Percentiles rank a stretch among this genome's conserved stretches.
Evolutionary conservation across 2,888 invertebrate species (phyloP).

Genomic region (Pristionchus fissidentatus): DNA sequence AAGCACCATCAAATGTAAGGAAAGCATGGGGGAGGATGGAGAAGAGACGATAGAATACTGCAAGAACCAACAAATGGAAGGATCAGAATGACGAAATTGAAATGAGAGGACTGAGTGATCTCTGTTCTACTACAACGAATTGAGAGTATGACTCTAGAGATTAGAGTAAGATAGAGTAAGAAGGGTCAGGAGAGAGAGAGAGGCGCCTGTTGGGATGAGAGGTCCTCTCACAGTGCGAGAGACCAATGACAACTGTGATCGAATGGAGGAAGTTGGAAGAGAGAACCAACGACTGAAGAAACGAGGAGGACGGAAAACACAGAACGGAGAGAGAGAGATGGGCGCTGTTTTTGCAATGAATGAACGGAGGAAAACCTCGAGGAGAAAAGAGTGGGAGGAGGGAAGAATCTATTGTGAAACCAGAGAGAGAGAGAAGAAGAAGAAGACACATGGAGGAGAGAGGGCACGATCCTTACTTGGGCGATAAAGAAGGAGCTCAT

Average conservation of each 20-base stretch:
- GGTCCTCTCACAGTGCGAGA: neutral
- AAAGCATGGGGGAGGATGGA: neutral
- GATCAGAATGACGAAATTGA: too few relatives aligned
- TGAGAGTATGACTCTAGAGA: neutral
- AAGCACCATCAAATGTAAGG: neutral
- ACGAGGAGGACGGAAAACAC: slow-evolving; percentile 14
- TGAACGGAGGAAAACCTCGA: slow-evolving; percentile 5
- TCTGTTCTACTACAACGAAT: too few relatives aligned
- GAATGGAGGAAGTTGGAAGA: neutral
- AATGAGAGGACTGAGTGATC: too few relatives aligned
- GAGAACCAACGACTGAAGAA: neutral
- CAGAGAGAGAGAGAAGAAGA: neutral
- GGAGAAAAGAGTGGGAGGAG: neutral
- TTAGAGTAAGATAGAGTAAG: neutral
- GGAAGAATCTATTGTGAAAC: neutral
- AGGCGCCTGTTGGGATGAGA: slow-evolving; percentile 10
- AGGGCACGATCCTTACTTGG: neutral
- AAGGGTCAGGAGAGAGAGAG: slow-evolving; percentile 6
- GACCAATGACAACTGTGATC: too few relatives aligned
- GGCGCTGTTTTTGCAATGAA: neutral
- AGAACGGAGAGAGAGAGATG: neutral
- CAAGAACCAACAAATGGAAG: too few relatives aligned
- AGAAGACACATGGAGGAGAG: neutral
- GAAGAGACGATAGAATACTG: neutral
- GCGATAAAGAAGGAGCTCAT: neutral